These are phyloP conservation scores for Dicyrtoma fusca DNA, from an alignment of 2,888 invertebrate species.

Conservation along the genomic window DNA sequence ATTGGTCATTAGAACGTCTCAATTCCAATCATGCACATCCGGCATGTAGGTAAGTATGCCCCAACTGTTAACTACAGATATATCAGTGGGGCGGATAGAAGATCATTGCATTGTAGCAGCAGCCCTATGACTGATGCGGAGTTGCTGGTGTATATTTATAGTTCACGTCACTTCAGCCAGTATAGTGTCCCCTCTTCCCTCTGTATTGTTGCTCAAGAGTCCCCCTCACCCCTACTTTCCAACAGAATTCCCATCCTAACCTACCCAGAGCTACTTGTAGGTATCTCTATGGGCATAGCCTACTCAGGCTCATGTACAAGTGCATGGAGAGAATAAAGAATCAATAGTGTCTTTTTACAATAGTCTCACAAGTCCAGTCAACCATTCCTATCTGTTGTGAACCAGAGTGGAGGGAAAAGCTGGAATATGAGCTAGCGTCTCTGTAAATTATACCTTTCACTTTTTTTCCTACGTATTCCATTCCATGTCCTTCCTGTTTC, in stretches of 20 bases:
- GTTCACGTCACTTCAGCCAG: no score
- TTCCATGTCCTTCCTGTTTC: slow-evolving; percentile 5
- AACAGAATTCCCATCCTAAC: no score
- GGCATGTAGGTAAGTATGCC: no score
- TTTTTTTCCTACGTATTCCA: neutral
- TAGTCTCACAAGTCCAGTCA: slow-evolving; percentile 26
- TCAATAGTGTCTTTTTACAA: slow-evolving; percentile 18
- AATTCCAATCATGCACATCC: neutral
- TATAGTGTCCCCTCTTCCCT: no score
- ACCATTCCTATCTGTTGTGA: slow-evolving; percentile 4
- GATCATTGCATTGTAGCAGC: no score
- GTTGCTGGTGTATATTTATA: no score
- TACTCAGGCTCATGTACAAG: neutral
- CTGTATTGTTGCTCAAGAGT: no score
- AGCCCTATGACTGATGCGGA: no score
- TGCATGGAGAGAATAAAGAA: neutral
- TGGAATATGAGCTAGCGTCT: neutral
- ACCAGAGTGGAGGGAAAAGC: neutral
- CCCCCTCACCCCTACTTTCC: no score
- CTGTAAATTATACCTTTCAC: slow-evolving; percentile 2
- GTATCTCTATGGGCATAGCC: neutral
- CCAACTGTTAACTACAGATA: no score
- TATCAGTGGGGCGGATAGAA: no score
- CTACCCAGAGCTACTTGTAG: no score
- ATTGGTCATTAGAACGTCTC: slow-evolving; percentile 2